These are phyloP conservation scores for Cylloceria caligata DNA, from an alignment of 2,888 invertebrate genomes.

Conservation along the genomic window DNA sequence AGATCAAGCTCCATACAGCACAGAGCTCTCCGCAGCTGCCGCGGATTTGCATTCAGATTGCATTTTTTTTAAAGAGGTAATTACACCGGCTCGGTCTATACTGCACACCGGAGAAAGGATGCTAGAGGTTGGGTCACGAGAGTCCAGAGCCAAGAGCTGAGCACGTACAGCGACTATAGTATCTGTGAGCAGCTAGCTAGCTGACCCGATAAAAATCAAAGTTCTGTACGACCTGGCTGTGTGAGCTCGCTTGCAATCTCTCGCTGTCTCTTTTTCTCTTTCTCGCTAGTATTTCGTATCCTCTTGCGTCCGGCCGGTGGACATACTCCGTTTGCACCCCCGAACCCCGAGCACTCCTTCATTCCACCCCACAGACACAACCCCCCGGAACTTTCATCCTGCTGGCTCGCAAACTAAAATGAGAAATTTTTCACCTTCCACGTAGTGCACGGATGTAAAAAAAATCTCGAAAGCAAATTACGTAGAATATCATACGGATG, in stretches of 20 bases:
- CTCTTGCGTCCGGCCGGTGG: not conserved
- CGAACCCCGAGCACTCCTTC: not conserved
- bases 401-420: conserved; percentile 34
- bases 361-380: not conserved
- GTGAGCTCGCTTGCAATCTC: conserved; percentile 13
- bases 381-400: not conserved
- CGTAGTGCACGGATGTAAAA: conserved; percentile 14
- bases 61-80: conserved; percentile 79
- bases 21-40: conserved; percentile 77
- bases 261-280: conserved; percentile 36
- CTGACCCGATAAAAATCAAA: conserved; percentile 66
- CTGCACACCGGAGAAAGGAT: not conserved
- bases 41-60: conserved; percentile 83
- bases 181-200: conserved; percentile 30
- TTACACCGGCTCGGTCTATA: conserved; percentile 71
- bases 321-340: not conserved
- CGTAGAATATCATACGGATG: conserved; percentile 24
- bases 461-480: conserved; percentile 55
- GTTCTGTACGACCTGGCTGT: conserved; percentile 46
- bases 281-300: conserved; percentile 35
- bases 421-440: conserved; percentile 53
- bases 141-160: conserved; percentile 41
- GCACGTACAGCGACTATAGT: conserved; percentile 17
- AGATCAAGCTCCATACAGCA: conserved; percentile 69
- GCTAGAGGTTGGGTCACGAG: conserved; percentile 13